These are phyloP conservation scores for Pantherophis guttatus DNA, from an alignment of 2,113 vertebrate species.

Conservation along the genomic window DNA sequence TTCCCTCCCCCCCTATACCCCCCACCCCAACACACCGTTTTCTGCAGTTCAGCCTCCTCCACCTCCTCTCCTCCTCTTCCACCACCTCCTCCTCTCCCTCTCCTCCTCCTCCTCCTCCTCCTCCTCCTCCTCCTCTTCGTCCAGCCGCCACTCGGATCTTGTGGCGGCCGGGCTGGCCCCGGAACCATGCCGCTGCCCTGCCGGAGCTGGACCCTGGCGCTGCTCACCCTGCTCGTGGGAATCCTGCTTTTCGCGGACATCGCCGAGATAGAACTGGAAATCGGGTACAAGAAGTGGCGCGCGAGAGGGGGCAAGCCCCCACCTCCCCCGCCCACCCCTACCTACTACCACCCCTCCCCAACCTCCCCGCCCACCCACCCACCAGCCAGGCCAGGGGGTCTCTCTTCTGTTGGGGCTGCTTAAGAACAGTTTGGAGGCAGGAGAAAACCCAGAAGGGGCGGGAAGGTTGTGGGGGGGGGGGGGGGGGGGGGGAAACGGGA, in stretches of 20 bases:
- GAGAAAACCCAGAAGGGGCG: background rate
- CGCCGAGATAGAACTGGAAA: slow-evolving; percentile 85
- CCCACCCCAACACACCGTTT: background rate
- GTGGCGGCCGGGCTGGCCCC: background rate
- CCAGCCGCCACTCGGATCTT: background rate
- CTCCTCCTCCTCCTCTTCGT: background rate
- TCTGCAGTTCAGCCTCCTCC: slow-evolving; percentile 9
- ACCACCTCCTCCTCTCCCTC: background rate
- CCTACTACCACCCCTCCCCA: background rate
- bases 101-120: background rate
- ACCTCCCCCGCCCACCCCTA: too few relatives aligned
- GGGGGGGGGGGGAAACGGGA: background rate
- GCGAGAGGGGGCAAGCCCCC: background rate
- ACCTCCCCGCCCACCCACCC: background rate
- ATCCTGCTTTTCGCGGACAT: slow-evolving; percentile 86
- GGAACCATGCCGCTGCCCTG: slow-evolving; percentile 75
- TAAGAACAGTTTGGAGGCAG: background rate
- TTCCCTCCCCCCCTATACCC: background rate
- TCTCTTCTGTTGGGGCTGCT: background rate
- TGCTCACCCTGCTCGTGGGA: slow-evolving; percentile 80
- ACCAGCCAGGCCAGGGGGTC: background rate
- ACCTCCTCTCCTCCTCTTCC: too few relatives aligned
- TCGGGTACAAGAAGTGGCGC: slow-evolving; percentile 67
- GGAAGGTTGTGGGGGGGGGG: background rate
- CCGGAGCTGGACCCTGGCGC: slow-evolving; percentile 83